Evolutionary conservation across 2,797 vertebrate species (phyloP).

Genomic region (Podargus strigoides): DNA sequence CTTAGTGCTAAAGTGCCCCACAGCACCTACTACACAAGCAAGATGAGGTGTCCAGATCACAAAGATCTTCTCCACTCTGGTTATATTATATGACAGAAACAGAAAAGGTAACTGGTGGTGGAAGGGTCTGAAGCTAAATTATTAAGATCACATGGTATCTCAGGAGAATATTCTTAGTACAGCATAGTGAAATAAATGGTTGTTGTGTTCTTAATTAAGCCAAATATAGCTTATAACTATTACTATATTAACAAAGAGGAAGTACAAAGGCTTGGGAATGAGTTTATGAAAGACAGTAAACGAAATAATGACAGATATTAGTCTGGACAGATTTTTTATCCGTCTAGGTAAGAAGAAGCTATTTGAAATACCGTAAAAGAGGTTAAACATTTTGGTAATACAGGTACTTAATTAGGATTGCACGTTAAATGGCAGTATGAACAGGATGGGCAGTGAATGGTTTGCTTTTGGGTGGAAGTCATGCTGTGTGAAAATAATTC

Average conservation of each 20-base stretch:
- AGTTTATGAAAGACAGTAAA: neutral
- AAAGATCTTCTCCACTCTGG: neutral
- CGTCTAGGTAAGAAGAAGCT: neutral
- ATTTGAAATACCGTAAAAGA: neutral
- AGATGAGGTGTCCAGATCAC: neutral
- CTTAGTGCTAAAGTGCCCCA: neutral
- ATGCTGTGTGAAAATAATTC: neutral
- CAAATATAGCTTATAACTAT: neutral
- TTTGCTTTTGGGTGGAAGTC: neutral
- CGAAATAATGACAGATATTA: neutral
- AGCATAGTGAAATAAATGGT: neutral
- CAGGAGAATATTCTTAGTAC: neutral
- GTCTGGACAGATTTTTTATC: neutral
- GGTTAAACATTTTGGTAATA: neutral
- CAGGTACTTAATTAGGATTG: neutral
- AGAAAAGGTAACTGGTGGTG: neutral
- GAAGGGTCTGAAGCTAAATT: neutral
- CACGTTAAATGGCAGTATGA: neutral
- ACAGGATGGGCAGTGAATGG: neutral
- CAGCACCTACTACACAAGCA: neutral
- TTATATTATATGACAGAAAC: neutral
- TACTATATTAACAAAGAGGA: neutral
- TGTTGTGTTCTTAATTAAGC: neutral
- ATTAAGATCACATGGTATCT: neutral
- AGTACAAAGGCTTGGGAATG: neutral